A percentile compares a stretch with the other conserved stretches of the same genome.
These are phyloP conservation scores for Drosophila pallidifrons DNA, from an alignment of 1,140 invertebrate species.

Conservation along the genomic window DNA sequence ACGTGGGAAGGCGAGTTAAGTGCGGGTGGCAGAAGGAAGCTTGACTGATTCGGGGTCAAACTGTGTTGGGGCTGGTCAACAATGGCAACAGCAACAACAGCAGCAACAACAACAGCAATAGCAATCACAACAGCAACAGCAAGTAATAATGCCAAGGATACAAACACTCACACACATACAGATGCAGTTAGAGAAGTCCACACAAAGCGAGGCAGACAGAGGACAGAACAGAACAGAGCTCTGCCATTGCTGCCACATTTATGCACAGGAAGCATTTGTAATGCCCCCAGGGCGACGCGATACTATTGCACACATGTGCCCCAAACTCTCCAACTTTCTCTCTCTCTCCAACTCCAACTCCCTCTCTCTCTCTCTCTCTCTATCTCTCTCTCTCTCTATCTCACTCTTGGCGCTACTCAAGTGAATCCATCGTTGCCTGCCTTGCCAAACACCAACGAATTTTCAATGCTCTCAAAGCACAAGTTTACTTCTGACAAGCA, in stretches of 20 bases:
- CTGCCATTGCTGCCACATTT: slow-evolving; percentile 71
- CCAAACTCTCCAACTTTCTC: slow-evolving; percentile 9
- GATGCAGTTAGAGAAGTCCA: neutral
- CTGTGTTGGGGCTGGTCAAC: slow-evolving; percentile 61
- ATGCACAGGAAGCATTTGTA: slow-evolving; percentile 82
- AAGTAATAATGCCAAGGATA: slow-evolving; percentile 57
- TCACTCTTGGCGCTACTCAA: neutral
- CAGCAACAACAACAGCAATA: too few relatives aligned
- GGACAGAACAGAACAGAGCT: neutral
- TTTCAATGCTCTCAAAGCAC: neutral
- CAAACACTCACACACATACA: slow-evolving; percentile 19
- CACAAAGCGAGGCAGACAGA: neutral
- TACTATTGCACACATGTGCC: slow-evolving; percentile 15
- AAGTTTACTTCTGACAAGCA: neutral
- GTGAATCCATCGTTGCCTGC: slow-evolving; percentile 32
- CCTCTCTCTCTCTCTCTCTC: too few relatives aligned
- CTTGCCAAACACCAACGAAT: slow-evolving; percentile 9
- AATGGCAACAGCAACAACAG: slow-evolving; percentile 39
- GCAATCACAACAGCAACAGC: slow-evolving; percentile 9
- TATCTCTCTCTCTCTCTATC: neutral
- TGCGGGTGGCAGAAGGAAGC: neutral
- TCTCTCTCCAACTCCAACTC: too few relatives aligned
- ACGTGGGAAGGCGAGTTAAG: neutral
- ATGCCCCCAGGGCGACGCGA: slow-evolving; percentile 53
- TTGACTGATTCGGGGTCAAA: slow-evolving; percentile 45